Evolutionary conservation across 2,888 invertebrate genomes (phyloP).

Genomic region (Dichetophora obliterata): DNA sequence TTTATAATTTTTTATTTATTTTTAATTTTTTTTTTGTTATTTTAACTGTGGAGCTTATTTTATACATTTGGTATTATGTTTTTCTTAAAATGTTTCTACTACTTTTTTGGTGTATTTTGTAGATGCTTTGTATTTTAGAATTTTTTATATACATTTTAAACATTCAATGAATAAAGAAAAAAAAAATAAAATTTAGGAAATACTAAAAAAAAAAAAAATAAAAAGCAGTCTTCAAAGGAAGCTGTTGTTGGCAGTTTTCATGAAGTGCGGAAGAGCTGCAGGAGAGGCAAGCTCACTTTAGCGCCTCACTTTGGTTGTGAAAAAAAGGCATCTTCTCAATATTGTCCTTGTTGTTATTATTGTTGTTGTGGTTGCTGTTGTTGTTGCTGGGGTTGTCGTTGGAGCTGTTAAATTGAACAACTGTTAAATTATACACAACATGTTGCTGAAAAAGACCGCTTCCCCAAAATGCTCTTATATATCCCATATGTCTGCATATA

Average conservation of each 20-base stretch:
- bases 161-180: not conserved
- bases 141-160: not conserved
- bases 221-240: slow-evolving; percentile 11
- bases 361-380: slow-evolving; percentile 29
- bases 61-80: not conserved
- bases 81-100: not conserved
- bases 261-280: not conserved
- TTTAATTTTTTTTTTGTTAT: not conserved
- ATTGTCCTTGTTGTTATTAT: slow-evolving; percentile 25
- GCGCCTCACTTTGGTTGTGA: not conserved
- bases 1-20: not conserved
- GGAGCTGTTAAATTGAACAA: slow-evolving; percentile 43
- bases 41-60: slow-evolving; percentile 4
- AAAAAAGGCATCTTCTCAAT: slow-evolving; percentile 7
- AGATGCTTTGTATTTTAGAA: not conserved
- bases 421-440: slow-evolving; percentile 37
- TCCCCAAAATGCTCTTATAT: not conserved
- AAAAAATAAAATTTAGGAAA: not conserved
- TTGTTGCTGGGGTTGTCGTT: slow-evolving; percentile 24
- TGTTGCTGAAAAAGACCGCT: not conserved
- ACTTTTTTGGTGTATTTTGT: not conserved
- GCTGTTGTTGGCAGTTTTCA: not conserved
- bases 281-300: not conserved
- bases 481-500: not conserved
- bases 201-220: not conserved